Evolutionary conservation across 2,797 vertebrate genomes (phyloP), one percentile per base, ranked within the genome.

Genomic region (Microhierax caerulescens): DNA sequence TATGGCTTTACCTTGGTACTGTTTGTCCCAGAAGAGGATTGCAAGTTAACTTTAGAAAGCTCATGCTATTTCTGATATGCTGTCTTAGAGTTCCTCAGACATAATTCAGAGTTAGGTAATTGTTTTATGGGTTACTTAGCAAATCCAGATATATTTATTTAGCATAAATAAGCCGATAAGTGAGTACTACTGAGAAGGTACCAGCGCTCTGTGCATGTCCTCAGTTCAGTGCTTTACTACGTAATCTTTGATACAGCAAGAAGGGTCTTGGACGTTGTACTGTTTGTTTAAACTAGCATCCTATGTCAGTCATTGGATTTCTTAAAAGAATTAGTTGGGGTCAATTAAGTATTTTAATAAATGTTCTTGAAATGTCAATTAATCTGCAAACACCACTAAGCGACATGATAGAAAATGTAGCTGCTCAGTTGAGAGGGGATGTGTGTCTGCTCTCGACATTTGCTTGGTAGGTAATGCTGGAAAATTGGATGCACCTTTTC

Each of bases 401-500:
- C 97, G 95, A 97, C 96, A 97, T 78, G 95, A 85, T 81, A 95
- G 97, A 95, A 97, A 95, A 97, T 45, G 93, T 72, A 69, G 90
- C 76, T 94, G 90, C 96, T 97, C 91, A 85, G 81, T 36, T 95
- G 96, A 91, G 90, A 70, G 92, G 91, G 72, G 94, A 91, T 93
- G 81, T 85, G 82, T 96, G 88, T 91, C 85, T 82, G 68, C 45
- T 95, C 94, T 95, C 34, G 21, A 79, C 45, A 43, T 97, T 95
- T 97, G 80, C 90, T 98, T 84, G 97, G 77, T 97, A 98, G 98
- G 98, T 98, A 98, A 98, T 98, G 97, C 97, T 98, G 96, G 97
- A 98, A 99, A 98, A 98, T 96, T 98, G 96, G 97, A 97, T 93
- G 96, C 95, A 96, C 98, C 97, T 98, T 98, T 97, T 97, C 98